Conservation (phyloP, 2,113 vertebrate genomes). For the Marmota monax region DNA sequence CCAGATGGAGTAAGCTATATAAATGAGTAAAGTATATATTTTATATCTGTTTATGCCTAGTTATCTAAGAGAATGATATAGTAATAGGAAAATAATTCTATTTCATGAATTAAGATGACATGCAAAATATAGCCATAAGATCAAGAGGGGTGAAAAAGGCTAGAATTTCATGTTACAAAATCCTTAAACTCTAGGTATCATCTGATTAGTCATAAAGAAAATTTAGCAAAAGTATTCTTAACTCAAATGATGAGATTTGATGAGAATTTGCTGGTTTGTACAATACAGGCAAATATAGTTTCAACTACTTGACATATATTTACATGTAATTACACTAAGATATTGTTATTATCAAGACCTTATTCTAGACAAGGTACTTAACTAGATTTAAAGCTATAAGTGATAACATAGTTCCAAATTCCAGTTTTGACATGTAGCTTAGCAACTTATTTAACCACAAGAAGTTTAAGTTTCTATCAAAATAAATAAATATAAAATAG, state of each 20-base stretch:
- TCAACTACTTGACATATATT: constrained; percentile 4
- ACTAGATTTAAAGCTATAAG: neutral
- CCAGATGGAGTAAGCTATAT: constrained; percentile 93
- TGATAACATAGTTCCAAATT: neutral
- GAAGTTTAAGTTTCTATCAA: neutral
- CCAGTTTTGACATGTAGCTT: neutral
- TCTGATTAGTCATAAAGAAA: constrained; percentile 6
- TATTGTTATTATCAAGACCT: neutral
- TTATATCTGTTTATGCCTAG: constrained; percentile 11
- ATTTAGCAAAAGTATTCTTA: constrained; percentile 6
- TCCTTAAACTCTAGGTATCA: neutral
- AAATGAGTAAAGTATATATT: constrained; percentile 78
- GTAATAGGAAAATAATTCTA: constrained; percentile 1
- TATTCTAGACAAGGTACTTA: neutral
- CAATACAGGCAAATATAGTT: neutral
- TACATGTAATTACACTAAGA: neutral
- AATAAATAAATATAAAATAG: neutral
- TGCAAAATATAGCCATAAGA: neutral
- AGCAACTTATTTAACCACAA: constrained; percentile 26
- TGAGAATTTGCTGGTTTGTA: neutral
- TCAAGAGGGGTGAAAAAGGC: neutral
- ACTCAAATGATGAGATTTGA: neutral
- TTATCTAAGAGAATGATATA: constrained; percentile 23
- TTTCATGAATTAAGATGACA: constrained; percentile 32
- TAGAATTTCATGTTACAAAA: constrained; percentile 46